Evolutionary conservation across 2,113 vertebrate species (phyloP), one percentile per base, ranked within the genome.

Genomic region (Verasper variegatus): DNA sequence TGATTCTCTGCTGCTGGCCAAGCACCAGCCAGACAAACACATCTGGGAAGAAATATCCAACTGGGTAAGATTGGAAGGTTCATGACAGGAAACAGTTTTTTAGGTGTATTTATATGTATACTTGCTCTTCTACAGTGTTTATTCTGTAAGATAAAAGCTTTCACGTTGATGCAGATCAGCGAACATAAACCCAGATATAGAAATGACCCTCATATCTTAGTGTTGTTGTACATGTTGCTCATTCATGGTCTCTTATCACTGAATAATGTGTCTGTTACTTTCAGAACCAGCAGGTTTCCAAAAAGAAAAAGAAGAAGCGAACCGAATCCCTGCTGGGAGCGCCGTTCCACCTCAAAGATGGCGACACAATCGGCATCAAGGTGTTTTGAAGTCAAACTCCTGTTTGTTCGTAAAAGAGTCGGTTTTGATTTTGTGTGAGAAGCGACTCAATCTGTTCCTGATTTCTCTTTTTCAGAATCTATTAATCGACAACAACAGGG

Each of bases 261-360:
- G 26, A 52, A 51, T 51, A 24, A 55, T 10, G 54, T 74, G 0
- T 49, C 4, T 76, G 81, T 76, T 37, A 61, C 15, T 68, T 27
- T 37, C 73, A 98, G 97, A 97, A 77, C 13, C 96, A 97, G 81
- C 96, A 97, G 56, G 73, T 96, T 74, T 95, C 96, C 24, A 99
- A 96, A 89, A 95, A 93, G 85, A 98, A 96, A 87, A 96, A 95
- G 89, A 98, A 96, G 92, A 97, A 96, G 86, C 96, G 94, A 76
- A 80, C 92, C 3, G 96, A 97, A 59, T 96, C 88, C 54, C 91
- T 99, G 18, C 95, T 95, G 54, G 94, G 93, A 37, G 93, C 95
- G 0, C 97, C 97, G 0, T 97, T 97, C 47, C 93, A 95, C 82
- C 83, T 99, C 70, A 97, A 95, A 90, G 97, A 99, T 67, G 97